A percentile compares a stretch with the other conserved stretches of the same genome.
Evolutionary conservation across 2,888 invertebrate genomes (phyloP).

Genomic region (Parapristionchus giblindavisi): DNA sequence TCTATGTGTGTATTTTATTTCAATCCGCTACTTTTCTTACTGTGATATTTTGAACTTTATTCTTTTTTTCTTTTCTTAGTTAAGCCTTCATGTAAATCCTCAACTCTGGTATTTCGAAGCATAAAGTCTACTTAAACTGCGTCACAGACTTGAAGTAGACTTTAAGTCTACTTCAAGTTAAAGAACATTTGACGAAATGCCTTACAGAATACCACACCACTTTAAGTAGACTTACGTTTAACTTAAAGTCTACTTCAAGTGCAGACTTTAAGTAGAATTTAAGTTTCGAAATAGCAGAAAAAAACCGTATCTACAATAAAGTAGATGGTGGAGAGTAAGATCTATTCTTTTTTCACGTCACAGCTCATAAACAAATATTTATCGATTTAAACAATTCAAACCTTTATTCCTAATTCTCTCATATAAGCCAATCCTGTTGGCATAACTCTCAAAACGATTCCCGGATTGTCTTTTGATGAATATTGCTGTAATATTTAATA

Average conservation of each 20-base stretch:
- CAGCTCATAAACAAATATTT: background rate
- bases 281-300: background rate
- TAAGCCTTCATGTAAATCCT: background rate
- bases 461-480: constrained; percentile 66
- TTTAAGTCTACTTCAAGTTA: too few relatives aligned
- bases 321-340: too few relatives aligned
- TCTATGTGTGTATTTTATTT: too few relatives aligned
- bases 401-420: constrained; percentile 69
- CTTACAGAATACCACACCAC: too few relatives aligned
- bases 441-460: constrained; percentile 66
- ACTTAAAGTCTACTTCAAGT: background rate
- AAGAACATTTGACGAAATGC: too few relatives aligned
- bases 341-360: too few relatives aligned
- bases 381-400: constrained; percentile 14
- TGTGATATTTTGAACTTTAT: too few relatives aligned
- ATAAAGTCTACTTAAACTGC: background rate
- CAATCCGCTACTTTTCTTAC: background rate
- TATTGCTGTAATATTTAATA: constrained; percentile 61
- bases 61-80: background rate
- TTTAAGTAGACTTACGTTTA: too few relatives aligned
- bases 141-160: background rate
- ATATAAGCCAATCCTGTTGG: constrained; percentile 68
- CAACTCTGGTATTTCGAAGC: background rate
- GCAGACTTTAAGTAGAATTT: background rate
- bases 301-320: too few relatives aligned